A percentile compares a stretch with the other conserved stretches of the same genome.
phyloP scores from a whole-genome alignment of 2,113 vertebrate species.

The Anarhynchus alexandrinus region DNA sequence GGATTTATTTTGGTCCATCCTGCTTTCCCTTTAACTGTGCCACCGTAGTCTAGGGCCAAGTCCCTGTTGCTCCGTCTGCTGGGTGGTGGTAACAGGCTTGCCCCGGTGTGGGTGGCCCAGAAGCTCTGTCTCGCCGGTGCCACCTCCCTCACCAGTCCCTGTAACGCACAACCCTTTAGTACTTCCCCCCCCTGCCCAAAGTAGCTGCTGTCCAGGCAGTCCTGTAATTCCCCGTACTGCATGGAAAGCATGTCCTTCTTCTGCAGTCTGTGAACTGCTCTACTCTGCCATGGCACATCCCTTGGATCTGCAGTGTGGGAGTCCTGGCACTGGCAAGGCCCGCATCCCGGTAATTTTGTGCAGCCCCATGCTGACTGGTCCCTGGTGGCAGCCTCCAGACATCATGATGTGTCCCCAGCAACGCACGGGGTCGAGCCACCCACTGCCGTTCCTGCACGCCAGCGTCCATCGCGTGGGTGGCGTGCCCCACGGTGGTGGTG shows the following conservation, averaged over 20 bases:
- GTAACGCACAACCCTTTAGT: neutral
- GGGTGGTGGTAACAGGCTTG: neutral
- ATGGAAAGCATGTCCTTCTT: neutral
- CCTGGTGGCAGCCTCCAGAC: neutral
- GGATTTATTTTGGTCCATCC: neutral
- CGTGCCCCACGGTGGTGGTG: neutral
- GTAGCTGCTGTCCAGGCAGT: neutral
- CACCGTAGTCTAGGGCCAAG: neutral
- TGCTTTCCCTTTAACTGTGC: neutral
- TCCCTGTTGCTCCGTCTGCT: neutral
- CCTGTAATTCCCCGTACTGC: neutral
- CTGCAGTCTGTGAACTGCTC: neutral
- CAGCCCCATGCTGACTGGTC: neutral
- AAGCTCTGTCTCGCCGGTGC: neutral
- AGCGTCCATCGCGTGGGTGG: accelerated
- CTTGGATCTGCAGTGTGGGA: neutral
- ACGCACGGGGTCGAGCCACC: neutral
- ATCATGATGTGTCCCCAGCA: neutral
- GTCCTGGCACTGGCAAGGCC: neutral
- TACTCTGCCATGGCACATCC: neutral
- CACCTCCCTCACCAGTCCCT: neutral
- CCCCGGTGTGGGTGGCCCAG: neutral
- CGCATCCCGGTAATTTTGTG: neutral
- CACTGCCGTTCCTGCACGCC: accelerated
- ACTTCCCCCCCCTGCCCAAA: neutral